Evolutionary conservation across 2,888 invertebrate genomes (phyloP), one percentile per base, ranked within the genome.

Genomic region (Brenthis ino): DNA sequence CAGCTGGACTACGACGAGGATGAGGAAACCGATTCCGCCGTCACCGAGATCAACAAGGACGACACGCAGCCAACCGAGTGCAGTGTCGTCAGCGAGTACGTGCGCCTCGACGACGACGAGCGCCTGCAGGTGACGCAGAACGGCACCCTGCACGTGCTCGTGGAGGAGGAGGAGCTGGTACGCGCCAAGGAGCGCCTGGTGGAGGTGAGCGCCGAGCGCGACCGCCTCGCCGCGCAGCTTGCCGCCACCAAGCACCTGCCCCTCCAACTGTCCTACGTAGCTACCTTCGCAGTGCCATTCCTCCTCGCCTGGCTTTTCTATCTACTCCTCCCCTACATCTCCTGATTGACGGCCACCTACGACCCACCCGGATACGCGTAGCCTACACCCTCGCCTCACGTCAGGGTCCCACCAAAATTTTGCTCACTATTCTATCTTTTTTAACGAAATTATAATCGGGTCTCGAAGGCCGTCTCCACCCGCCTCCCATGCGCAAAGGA

Each of bases 131-230:
- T 82, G 72, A 87, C 86, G 73, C 89, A 88, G 75, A 89, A 90
- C 79, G 94, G 95, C 43, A 89, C 94, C 81, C 85, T 95, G 79
- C 93, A 94, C 79, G 94, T 94, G 79, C 88, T 96, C 33, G 95
- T 96, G 82, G 96, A 96, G 83, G 96, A 96, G 82, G 96, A 96
- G 83, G 96, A 97, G 85, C 88, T 97, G 77, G 95, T 95, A 68
- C 91, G 95, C 61, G 93, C 96, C 72, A 96, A 96, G 82, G 95
- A 96, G 84, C 94, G 95, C 76, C 96, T 95, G 92, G 95, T 95
- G 70, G 93, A 94, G 76, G 95, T 94, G 69, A 90, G 93, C 77
- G 94, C 93, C 37, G 96, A 96, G 78, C 94, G 95, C 77, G 90
- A 94, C 68, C 91, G 93, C 66, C 87, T 96, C 55, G 91, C 94